Base-by-base conservation (phyloP, 2,888 invertebrate species). In the Oeneis ivallda region DNA sequence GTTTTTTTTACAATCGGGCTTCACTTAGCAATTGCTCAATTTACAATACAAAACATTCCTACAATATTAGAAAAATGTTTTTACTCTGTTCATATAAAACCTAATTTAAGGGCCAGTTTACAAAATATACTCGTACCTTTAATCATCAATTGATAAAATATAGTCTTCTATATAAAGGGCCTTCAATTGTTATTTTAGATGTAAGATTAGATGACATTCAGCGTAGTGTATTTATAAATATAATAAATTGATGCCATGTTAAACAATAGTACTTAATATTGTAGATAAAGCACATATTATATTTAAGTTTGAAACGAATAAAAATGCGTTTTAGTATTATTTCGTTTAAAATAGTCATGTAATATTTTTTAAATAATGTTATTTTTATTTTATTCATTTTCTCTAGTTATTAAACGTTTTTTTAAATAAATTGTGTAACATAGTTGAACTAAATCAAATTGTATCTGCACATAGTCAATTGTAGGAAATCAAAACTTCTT, bases 321-420 rank as follows among this genome's bases (percentile, higher is more conserved):
- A 76, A 74, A 87, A 89, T 90, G 88, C 89, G 89, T 89, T 91
- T 85, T 89, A 90, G 89, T 89, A 89, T 89, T 86, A 80, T 87
- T 88, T 89, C 86, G 86, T 89, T 87, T 39, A 13, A 69, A 74
- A 68, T 68, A 75, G 76, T 76, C 71, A 71, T 69, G 72, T 69
- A 66, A 68, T n/a, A 41, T 69, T 17, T 37, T 32, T 60, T 54
- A 1, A 26, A 50, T 50, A 47, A 52, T 60, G 56, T 65, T 43
- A 56, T 50, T 68, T 65, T 68, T 69, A 70, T 64, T 71, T 64
- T 67, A 67, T 66, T 69, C 61, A 62, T 50, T 61, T 54, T 67
- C 54, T 63, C 66, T 71, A 72, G 64, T 64, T 68, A 54, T 66
- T 60, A 53, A 63, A 58, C 56, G 52, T 32, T 62, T 66, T 72